Conservation (phyloP, 37 sponge, comb jelly and placozoan species). For the Halisarca cf. caerulea region DNA sequence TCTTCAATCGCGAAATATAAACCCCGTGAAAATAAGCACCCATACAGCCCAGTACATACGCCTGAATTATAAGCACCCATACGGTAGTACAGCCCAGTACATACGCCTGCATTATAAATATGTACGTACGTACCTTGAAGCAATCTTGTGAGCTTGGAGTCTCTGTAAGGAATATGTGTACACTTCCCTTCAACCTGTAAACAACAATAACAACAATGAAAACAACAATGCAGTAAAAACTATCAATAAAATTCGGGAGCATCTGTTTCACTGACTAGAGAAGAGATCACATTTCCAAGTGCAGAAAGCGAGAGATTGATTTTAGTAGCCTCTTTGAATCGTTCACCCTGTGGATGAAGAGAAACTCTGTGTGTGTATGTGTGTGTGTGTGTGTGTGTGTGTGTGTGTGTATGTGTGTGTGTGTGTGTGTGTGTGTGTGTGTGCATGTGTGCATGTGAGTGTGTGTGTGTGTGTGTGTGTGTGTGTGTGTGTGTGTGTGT, state of each 20-base stretch:
- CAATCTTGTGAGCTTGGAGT: conserved; percentile 94
- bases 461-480: background rate
- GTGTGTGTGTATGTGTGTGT: too few relatives aligned
- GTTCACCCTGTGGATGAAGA: conserved; percentile 61
- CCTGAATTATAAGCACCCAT: too few relatives aligned
- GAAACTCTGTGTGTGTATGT: too few relatives aligned
- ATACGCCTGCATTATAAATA: background rate
- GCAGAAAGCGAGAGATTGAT: conserved; percentile 98
- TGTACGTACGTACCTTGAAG: conserved; percentile 61
- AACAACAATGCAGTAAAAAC: background rate
- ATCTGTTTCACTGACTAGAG: conserved; percentile 78
- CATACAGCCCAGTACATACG: too few relatives aligned
- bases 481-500: background rate
- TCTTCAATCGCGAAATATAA: too few relatives aligned
- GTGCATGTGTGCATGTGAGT: too few relatives aligned
- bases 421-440: too few relatives aligned
- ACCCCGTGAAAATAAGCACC: too few relatives aligned
- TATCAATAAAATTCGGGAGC: too few relatives aligned
- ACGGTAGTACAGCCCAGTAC: too few relatives aligned
- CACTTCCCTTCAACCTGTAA: conserved; percentile 88
- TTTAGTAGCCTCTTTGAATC: conserved; percentile 94
- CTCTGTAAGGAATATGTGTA: conserved; percentile 91
- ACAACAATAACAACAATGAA: background rate
- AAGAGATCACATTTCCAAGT: conserved; percentile 96
- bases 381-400: too few relatives aligned